Conservation (phyloP, 1,140 invertebrate genomes). For the Ceratoteleas bidentatus region DNA sequence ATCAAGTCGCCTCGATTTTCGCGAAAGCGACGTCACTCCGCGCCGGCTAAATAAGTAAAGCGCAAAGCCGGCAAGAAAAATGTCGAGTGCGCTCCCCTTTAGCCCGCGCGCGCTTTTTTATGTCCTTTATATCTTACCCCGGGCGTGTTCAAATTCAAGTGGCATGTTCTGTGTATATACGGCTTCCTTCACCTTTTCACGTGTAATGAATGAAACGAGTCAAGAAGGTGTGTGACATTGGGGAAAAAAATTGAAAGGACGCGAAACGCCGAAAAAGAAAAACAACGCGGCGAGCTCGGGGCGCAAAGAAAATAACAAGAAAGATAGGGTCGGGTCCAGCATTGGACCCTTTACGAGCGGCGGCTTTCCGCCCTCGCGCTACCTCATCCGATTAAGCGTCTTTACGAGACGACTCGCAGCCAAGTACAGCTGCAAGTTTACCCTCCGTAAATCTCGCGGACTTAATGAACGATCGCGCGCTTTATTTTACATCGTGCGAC, state of each 20-base stretch:
- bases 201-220: constrained; percentile 65
- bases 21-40: constrained; percentile 7
- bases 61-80: constrained; percentile 38
- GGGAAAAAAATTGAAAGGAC: constrained; percentile 53
- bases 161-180: constrained; percentile 57
- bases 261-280: constrained; percentile 38
- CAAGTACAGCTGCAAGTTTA: constrained; percentile 22
- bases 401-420: constrained; percentile 35
- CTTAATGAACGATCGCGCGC: constrained; percentile 43
- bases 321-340: constrained; percentile 38
- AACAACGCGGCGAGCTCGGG: background rate
- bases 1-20: constrained; percentile 36
- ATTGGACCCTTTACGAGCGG: constrained; percentile 39
- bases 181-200: constrained; percentile 56
- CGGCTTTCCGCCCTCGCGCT: constrained; percentile 28
- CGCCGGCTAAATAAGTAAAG: constrained; percentile 33
- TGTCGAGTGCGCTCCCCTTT: constrained; percentile 31
- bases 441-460: constrained; percentile 20
- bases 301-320: constrained; percentile 44
- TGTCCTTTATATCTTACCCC: constrained; percentile 52
- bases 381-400: constrained; percentile 41
- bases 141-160: constrained; percentile 57
- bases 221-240: constrained; percentile 59
- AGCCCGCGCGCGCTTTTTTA: constrained; percentile 28
- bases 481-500: constrained; percentile 30